These are phyloP conservation scores for Caenorhabditis sp. DNA, from an alignment of 2,888 invertebrate species.

Conservation along the genomic window DNA sequence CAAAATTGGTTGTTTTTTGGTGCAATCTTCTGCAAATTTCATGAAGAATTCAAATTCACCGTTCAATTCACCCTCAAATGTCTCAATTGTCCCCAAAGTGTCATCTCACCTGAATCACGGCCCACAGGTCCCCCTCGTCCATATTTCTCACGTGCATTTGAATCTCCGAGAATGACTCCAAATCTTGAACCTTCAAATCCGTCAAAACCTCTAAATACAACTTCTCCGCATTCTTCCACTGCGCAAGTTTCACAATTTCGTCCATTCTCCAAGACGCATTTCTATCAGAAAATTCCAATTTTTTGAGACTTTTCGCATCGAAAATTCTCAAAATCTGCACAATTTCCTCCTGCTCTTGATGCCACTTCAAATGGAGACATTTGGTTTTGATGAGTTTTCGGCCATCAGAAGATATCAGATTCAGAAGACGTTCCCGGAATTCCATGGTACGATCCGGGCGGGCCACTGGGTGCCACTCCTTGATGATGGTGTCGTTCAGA, in stretches of 20 bases:
- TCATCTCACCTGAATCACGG: constrained; percentile 35
- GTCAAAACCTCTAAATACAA: constrained; percentile 27
- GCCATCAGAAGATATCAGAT: neutral
- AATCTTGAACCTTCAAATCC: constrained; percentile 16
- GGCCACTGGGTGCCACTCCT: constrained; percentile 10
- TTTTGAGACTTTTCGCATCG: constrained; percentile 5
- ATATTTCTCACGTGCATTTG: constrained; percentile 37
- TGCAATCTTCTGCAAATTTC: constrained; percentile 9
- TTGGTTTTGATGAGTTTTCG: neutral
- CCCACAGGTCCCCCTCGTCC: constrained; percentile 29
- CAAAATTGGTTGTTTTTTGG: neutral
- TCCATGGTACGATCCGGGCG: constrained; percentile 11
- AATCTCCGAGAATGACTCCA: constrained; percentile 6
- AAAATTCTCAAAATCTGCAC: constrained; percentile 10
- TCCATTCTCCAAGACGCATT: constrained; percentile 25
- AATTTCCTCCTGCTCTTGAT: constrained; percentile 1
- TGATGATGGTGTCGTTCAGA: constrained; percentile 4
- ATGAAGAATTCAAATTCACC: neutral
- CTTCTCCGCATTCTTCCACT: constrained; percentile 11
- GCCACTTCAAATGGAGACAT: constrained; percentile 3
- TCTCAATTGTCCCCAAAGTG: neutral
- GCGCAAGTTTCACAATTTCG: neutral
- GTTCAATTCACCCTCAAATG: neutral
- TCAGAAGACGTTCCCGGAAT: constrained; percentile 22
- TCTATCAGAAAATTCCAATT: constrained; percentile 15